phyloP scores from a whole-genome alignment of 2,888 invertebrate genomes.

The Lycaena phlaeas region DNA sequence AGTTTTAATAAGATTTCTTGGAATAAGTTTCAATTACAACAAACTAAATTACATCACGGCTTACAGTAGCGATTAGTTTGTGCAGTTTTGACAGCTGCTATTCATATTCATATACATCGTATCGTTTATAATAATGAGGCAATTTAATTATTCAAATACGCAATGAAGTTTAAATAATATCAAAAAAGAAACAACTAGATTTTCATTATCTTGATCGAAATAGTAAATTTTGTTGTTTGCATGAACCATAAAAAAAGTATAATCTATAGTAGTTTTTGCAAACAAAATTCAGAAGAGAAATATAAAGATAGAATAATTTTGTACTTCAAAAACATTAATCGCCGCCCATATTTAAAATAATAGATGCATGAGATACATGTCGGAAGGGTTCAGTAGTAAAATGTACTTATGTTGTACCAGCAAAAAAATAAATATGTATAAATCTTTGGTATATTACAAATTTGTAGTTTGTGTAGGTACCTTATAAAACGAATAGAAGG shows the following conservation, averaged over 20 bases:
- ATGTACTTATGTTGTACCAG: slow-evolving; percentile 2
- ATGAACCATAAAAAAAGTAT: not conserved
- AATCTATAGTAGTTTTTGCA: not conserved
- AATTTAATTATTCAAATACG: not conserved
- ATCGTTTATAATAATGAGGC: slow-evolving; percentile 8
- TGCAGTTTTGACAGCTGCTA: slow-evolving; percentile 20
- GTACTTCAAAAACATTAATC: slow-evolving; percentile 11
- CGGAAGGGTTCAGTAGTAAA: slow-evolving; percentile 7
- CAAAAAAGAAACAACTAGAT: not conserved
- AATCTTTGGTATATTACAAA: slow-evolving; percentile 22
- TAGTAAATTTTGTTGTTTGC: not conserved
- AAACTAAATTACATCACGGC: slow-evolving; percentile 7
- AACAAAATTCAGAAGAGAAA: not conserved
- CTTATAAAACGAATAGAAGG: slow-evolving; percentile 20
- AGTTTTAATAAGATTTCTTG: slow-evolving; percentile 6
- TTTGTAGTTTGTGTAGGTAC: slow-evolving; percentile 20
- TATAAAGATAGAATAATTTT: slow-evolving; percentile 2
- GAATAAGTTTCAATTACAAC: slow-evolving; percentile 5
- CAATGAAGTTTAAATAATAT: not conserved
- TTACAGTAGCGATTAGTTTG: slow-evolving; percentile 14
- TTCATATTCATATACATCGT: slow-evolving; percentile 13
- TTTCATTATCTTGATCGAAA: not conserved
- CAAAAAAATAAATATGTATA: slow-evolving; percentile 12
- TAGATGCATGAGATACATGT: not conserved
- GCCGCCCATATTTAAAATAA: slow-evolving; percentile 7